phyloP scores from a whole-genome alignment of 2,797 vertebrate species.

The Urosaurus nigricauda region DNA sequence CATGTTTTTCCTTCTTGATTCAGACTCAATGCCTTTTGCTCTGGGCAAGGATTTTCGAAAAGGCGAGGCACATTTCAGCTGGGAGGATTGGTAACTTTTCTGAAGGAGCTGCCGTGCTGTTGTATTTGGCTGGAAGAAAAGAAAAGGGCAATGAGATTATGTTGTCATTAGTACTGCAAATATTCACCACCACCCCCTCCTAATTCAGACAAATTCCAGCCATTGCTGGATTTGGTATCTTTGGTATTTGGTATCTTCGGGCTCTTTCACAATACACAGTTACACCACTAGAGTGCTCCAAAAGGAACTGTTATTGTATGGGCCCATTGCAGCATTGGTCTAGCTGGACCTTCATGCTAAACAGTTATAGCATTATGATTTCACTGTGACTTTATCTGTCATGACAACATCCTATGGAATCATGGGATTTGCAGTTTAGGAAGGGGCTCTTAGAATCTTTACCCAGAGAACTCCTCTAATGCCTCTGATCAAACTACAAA shows the following conservation, averaged over 20 bases:
- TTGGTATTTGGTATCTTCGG: background rate
- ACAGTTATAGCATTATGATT: too few species aligned
- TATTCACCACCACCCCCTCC: background rate
- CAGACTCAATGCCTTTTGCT: constrained; percentile 61
- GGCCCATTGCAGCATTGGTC: too few species aligned
- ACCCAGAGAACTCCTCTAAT: too few species aligned
- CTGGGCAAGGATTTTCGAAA: constrained; percentile 63
- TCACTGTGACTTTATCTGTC: too few species aligned
- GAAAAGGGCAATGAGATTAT: constrained; percentile 23
- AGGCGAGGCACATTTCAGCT: constrained; percentile 56
- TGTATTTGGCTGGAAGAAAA: constrained; percentile 73
- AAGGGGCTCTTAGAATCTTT: too few species aligned
- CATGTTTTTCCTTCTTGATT: constrained; percentile 78
- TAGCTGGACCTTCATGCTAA: too few species aligned
- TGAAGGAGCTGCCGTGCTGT: constrained; percentile 78
- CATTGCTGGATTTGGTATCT: background rate
- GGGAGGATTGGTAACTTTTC: constrained; percentile 65
- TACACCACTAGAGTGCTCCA: too few species aligned
- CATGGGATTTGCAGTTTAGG: too few species aligned
- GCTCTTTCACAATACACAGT: too few species aligned
- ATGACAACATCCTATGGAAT: too few species aligned
- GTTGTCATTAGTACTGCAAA: background rate
- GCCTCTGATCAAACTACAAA: too few species aligned
- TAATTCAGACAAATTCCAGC: background rate
- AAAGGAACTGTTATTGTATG: too few species aligned